Base-by-base conservation (phyloP, 2,797 vertebrate species). In the Margarornis squamiger region DNA sequence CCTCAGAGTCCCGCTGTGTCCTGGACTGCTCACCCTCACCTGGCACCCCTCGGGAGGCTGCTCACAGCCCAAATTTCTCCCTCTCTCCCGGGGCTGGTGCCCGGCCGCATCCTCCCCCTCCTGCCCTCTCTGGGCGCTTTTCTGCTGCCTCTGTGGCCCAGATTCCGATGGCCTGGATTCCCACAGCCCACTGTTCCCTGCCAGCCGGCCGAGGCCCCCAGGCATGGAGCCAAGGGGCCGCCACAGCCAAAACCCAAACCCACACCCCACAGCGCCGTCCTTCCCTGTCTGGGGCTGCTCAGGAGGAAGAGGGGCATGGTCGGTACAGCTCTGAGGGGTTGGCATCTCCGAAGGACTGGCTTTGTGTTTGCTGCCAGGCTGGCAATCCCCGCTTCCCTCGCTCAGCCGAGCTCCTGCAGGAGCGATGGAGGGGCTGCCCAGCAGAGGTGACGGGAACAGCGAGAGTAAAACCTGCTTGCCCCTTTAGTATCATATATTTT, bases 381-480 rank as follows among this genome's bases (percentile, higher is more conserved):
- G 68, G 30, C 1, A 14, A 0, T 38, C 16, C 0, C 1, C 12
- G 38, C 1, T 45, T 21, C 0, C 1, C 27, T 41, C 0, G 0
- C 41, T 70, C 48, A 4, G 15, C 1, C 11, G 8, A 13, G 7
- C n/a, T 72, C 36, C 30, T 1, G 5, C 4, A 0, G 39, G 39
- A 21, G 23, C 2, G 0, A 1, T 7, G 32, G 63, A 72, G 43
- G 21, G 57, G 39, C 68, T 43, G 43, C 55, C 52, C 0, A 5
- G 10, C n/a, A 59, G 21, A 63, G 38, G 11, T 17, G 63, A 91
- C 0, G 0, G n/a, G 30, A 57, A 30, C 18, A 30, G 20, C 26
- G 9, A n/a, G 26, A 55, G 51, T 48, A 55, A 88, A 72, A 58
- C 39, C 58, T 55, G 18, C 29, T 78, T 24, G 3, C 9, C 29